phyloP scores from a whole-genome alignment of 1,140 invertebrate genomes.

The Brachionus manjavacas region DNA sequence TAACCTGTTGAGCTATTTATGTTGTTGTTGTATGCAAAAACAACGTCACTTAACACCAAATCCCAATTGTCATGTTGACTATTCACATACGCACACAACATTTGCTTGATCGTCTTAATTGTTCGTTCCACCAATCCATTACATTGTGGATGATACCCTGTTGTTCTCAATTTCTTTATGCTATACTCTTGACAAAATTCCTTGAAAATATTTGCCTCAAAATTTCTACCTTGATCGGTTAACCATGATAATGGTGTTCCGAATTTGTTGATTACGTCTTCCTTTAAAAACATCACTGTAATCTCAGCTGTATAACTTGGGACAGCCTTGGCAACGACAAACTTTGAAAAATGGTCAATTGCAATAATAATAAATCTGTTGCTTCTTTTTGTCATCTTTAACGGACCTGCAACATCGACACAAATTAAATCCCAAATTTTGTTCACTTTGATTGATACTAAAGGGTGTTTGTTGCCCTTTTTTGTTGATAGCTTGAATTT shows the following conservation, averaged over 20 bases:
- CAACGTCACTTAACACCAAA: not conserved
- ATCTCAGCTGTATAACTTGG: not conserved
- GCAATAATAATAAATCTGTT: conserved; percentile 21
- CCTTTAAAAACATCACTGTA: not conserved
- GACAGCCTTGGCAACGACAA: not conserved
- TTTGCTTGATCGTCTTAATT: conserved; percentile 46
- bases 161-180: conserved; percentile 45
- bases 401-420: conserved; percentile 20
- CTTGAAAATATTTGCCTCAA: not conserved
- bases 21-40: not conserved
- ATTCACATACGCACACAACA: not conserved
- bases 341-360: conserved; percentile 31
- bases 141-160: conserved; percentile 48
- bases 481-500: conserved; percentile 11
- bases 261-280: not conserved
- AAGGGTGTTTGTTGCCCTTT: not conserved
- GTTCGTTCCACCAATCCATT: conserved; percentile 50
- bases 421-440: not conserved
- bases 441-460: conserved; percentile 19
- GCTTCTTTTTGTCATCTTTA: not conserved
- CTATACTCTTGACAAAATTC: conserved; percentile 12
- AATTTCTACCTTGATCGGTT: conserved; percentile 10
- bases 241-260: not conserved
- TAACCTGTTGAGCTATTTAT: not conserved
- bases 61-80: conserved; percentile 21